These are phyloP conservation scores for Paguma larvata DNA, from an alignment of 2,797 vertebrate species.

Conservation along the genomic window DNA sequence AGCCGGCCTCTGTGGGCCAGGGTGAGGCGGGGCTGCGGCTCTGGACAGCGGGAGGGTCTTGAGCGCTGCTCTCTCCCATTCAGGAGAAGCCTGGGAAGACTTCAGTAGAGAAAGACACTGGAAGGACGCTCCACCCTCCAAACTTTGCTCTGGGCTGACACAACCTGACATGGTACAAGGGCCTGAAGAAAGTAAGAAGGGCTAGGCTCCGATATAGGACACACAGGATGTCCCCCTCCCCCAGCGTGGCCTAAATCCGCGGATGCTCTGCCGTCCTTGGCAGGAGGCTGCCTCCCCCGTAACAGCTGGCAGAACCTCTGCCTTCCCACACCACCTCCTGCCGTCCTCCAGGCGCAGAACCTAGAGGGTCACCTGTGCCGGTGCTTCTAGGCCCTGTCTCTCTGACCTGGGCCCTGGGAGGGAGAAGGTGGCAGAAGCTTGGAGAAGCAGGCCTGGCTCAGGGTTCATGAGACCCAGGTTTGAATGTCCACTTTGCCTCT, in stretches of 20 bases:
- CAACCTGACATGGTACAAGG: neutral
- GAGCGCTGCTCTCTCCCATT: neutral
- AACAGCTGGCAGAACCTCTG: too few relatives aligned
- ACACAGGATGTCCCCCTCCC: neutral
- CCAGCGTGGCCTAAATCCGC: neutral
- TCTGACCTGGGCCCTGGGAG: neutral
- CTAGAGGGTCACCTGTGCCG: accelerated
- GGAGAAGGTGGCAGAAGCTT: neutral
- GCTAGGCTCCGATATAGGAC: neutral
- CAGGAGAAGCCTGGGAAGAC: neutral
- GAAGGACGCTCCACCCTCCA: neutral
- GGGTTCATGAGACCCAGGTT: neutral
- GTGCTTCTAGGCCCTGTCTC: too few relatives aligned
- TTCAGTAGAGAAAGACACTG: neutral
- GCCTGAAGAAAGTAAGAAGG: neutral
- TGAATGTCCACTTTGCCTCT: neutral
- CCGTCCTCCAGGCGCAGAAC: neutral
- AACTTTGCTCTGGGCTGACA: neutral
- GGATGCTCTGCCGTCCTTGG: neutral
- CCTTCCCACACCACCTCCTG: neutral
- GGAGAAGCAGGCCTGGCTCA: neutral
- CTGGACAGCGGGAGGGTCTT: neutral
- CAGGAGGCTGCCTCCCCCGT: neutral
- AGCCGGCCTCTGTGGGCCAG: neutral
- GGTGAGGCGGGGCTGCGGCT: neutral